Conservation (phyloP, 2,888 invertebrate species). For the Macrophya alboannulata region DNA sequence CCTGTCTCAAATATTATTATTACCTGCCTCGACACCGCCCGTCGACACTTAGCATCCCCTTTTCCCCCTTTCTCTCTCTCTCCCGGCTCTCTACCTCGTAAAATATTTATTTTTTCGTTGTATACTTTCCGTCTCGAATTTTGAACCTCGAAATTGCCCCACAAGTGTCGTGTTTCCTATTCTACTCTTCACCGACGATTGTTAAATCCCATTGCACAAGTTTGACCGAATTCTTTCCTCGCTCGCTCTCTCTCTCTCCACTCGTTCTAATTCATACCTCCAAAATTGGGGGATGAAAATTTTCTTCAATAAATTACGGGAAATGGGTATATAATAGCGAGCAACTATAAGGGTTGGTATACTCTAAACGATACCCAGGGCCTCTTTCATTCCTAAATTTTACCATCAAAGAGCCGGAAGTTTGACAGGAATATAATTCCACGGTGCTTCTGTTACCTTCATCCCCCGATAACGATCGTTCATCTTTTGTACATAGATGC, state of each 20-base stretch:
- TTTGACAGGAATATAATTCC: not conserved
- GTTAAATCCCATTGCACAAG: not conserved
- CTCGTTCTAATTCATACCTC: not conserved
- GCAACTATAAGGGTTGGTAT: not conserved
- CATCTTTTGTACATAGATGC: not conserved
- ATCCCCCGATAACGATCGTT: not conserved
- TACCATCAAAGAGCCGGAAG: not conserved
- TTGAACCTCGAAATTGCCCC: not conserved
- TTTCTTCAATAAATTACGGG: not conserved
- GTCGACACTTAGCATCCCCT: constrained; percentile 33
- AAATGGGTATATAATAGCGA: not conserved
- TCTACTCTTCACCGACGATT: not conserved
- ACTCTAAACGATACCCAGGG: not conserved
- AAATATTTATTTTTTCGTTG: constrained; percentile 22
- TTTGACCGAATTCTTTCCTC: not conserved
- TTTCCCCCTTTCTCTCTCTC: constrained; percentile 35
- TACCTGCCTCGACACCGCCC: constrained; percentile 38
- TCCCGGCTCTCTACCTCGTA: constrained; percentile 53
- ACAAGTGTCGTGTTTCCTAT: not conserved
- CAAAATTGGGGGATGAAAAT: not conserved
- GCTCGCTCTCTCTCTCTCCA: too few relatives aligned
- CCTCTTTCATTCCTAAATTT: not conserved
- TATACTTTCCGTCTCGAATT: not conserved
- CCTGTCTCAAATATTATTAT: constrained; percentile 66
- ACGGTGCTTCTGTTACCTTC: not conserved